Evolutionary conservation across 2,113 vertebrate genomes (phyloP).

Genomic region (Esox niger): DNA sequence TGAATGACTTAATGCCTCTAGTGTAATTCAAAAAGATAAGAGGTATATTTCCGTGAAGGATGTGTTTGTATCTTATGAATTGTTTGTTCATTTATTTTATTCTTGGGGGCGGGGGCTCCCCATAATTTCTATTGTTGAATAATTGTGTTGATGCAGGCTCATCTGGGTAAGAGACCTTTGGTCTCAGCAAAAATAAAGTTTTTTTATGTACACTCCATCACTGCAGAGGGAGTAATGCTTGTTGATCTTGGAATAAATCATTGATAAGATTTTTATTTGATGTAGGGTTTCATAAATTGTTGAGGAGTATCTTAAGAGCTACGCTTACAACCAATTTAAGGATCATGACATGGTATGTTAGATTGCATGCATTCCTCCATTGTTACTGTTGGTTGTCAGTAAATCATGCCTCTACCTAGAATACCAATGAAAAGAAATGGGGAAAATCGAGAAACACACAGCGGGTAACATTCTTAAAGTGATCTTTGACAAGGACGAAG

Average conservation of each 20-base stretch:
- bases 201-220: too few relatives aligned
- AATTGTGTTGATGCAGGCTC: too few relatives aligned
- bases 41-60: too few relatives aligned
- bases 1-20: too few relatives aligned
- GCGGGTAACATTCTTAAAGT: conserved; percentile 15
- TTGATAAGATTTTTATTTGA: neutral
- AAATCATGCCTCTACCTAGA: neutral
- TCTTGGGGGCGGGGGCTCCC: too few relatives aligned
- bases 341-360: neutral
- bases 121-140: too few relatives aligned
- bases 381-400: neutral
- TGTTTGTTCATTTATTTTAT: too few relatives aligned
- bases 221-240: conserved; percentile 5
- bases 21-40: too few relatives aligned
- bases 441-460: neutral
- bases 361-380: neutral
- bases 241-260: neutral
- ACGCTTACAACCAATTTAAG: neutral
- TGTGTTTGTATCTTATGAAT: too few relatives aligned
- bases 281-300: neutral
- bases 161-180: too few relatives aligned
- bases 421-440: conserved; percentile 5
- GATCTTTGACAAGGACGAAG: neutral
- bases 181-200: too few relatives aligned
- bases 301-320: neutral